A percentile compares a stretch with the other conserved stretches of the same genome.
These are phyloP conservation scores for Drosophila ficusphila DNA, from an alignment of 1,140 invertebrate species.

Conservation along the genomic window DNA sequence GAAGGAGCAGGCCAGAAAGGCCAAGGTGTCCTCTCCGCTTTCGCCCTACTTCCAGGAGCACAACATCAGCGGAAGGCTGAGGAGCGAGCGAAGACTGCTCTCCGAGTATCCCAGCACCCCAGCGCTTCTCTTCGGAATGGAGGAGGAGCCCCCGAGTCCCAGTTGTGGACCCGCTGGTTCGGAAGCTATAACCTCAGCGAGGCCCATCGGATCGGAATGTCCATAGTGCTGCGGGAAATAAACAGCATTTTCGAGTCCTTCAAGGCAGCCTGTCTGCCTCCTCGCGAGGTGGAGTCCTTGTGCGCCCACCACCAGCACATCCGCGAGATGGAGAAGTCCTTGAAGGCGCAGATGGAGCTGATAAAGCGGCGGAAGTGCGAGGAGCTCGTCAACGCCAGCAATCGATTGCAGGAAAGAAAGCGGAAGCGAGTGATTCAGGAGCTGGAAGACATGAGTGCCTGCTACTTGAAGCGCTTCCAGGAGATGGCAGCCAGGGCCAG, in stretches of 20 bases:
- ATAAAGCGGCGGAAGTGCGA: slow-evolving; percentile 21
- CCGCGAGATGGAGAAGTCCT: slow-evolving; percentile 47
- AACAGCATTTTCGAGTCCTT: slow-evolving; percentile 31
- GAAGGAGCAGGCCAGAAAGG: neutral
- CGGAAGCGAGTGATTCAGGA: slow-evolving; percentile 28
- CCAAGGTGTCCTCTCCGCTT: neutral
- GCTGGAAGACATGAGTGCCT: slow-evolving; percentile 36
- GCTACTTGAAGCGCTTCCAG: slow-evolving; percentile 35
- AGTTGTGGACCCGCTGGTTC: slow-evolving; percentile 51
- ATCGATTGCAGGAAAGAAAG: neutral
- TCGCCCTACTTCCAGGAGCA: slow-evolving; percentile 48
- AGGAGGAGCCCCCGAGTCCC: neutral
- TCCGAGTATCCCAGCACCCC: slow-evolving; percentile 6
- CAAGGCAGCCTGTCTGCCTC: slow-evolving; percentile 9
- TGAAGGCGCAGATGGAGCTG: slow-evolving; percentile 8
- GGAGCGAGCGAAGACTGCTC: neutral
- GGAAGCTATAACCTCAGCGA: slow-evolving; percentile 5
- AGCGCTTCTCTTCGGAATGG: neutral
- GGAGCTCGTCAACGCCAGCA: neutral
- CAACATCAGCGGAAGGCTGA: neutral
- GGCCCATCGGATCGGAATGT: slow-evolving; percentile 1
- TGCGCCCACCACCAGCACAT: slow-evolving; percentile 39
- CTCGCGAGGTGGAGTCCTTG: slow-evolving; percentile 17
- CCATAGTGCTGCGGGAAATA: slow-evolving; percentile 37
- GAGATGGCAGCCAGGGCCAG: slow-evolving; percentile 40